Conservation (phyloP, 2,888 invertebrate species). For the Lysandra coridon region DNA sequence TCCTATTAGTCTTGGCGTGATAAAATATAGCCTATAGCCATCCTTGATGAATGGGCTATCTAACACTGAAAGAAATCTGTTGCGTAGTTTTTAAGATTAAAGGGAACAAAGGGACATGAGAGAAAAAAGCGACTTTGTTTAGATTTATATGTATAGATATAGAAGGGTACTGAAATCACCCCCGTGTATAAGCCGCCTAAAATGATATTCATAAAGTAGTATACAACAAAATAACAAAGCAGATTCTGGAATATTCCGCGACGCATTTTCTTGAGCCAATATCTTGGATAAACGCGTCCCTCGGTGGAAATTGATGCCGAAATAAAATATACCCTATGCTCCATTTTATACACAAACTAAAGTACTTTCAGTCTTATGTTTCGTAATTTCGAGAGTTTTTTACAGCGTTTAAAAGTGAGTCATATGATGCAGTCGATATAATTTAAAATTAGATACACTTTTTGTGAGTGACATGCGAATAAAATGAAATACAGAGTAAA, state of each 20-base stretch:
- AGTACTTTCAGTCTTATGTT: neutral
- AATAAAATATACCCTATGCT: constrained; percentile 22
- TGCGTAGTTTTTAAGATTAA: too few species aligned
- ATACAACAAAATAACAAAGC: constrained; percentile 20
- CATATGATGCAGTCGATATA: neutral
- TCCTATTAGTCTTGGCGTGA: too few species aligned
- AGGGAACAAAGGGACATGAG: too few species aligned
- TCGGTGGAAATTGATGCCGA: constrained; percentile 18
- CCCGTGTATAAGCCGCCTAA: neutral
- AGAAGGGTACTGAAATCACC: neutral
- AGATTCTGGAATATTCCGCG: constrained; percentile 6
- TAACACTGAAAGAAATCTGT: too few species aligned
- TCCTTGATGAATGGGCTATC: too few species aligned
- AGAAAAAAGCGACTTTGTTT: too few species aligned
- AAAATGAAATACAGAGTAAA: too few species aligned
- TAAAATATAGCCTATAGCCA: too few species aligned
- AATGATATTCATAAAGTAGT: constrained; percentile 3
- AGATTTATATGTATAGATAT: too few species aligned
- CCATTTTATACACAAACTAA: constrained; percentile 21
- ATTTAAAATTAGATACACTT: too few species aligned
- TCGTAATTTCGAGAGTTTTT: neutral
- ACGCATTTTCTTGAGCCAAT: constrained; percentile 14
- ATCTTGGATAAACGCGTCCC: constrained; percentile 19
- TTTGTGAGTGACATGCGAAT: too few species aligned
- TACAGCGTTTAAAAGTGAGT: neutral